phyloP scores from a whole-genome alignment of 1,140 invertebrate genomes.

The Oreohelix idahoensis region DNA sequence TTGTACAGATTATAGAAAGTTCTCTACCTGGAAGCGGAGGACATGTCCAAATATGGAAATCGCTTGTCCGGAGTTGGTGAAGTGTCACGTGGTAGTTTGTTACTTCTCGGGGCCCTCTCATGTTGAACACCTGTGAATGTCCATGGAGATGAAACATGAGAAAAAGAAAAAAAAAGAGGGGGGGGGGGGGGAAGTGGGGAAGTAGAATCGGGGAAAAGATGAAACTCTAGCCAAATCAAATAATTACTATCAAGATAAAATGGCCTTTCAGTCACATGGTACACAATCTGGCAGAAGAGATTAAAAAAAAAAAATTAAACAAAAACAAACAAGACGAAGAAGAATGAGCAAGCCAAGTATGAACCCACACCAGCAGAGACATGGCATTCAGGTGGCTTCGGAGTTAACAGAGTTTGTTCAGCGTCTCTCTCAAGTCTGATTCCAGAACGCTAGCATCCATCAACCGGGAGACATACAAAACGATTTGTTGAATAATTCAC shows the following conservation, averaged over 20 bases:
- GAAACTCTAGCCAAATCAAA: not conserved
- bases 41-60: constrained; percentile 33
- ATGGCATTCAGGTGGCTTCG: not conserved
- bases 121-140: constrained; percentile 23
- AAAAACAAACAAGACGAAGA: not conserved
- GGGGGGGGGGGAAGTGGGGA: too few species aligned
- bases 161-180: too few species aligned
- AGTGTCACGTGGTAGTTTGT: constrained; percentile 9
- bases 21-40: not conserved
- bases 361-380: not conserved
- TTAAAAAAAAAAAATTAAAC: not conserved
- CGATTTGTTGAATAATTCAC: constrained; percentile 23
- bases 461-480: constrained; percentile 8
- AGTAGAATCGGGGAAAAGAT: too few species aligned
- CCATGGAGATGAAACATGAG: not conserved
- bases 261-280: not conserved
- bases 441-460: not conserved
- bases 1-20: too few species aligned
- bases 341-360: too few species aligned
- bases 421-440: not conserved
- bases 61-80: constrained; percentile 10
- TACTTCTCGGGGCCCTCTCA: constrained; percentile 33
- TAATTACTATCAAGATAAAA: not conserved
- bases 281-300: not conserved
- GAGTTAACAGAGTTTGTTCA: not conserved